phyloP scores from a whole-genome alignment of 2,113 vertebrate genomes.

The Hypocryptadius cinnamomeus region DNA sequence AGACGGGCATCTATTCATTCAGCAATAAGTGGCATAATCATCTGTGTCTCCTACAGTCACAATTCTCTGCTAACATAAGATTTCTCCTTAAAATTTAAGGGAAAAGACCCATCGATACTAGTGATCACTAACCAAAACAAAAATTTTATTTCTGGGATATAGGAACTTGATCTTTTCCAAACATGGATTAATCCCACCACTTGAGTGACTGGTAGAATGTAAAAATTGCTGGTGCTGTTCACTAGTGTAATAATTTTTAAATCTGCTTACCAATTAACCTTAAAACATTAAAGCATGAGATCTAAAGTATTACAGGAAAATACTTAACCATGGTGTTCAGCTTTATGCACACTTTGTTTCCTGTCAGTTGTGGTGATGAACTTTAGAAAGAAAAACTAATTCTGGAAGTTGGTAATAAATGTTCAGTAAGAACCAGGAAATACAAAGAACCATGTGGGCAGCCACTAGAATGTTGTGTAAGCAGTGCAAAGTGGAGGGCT shows the following conservation, averaged over 20 bases:
- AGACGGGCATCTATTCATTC: not conserved
- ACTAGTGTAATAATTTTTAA: not conserved
- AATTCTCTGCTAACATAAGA: not conserved
- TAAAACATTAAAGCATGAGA: constrained; percentile 32
- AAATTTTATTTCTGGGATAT: not conserved
- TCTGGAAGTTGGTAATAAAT: not conserved
- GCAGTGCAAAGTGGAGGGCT: not conserved
- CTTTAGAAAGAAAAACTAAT: constrained; percentile 28
- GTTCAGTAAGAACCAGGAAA: not conserved
- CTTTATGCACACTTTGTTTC: constrained; percentile 29
- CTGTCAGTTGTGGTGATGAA: constrained; percentile 10
- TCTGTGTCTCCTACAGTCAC: not conserved
- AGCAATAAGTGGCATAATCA: not conserved
- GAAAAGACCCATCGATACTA: not conserved
- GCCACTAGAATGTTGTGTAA: not conserved
- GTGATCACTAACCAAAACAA: not conserved
- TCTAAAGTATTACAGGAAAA: constrained; percentile 39
- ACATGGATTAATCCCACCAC: not conserved
- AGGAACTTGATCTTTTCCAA: not conserved
- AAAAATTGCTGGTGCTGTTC: not conserved
- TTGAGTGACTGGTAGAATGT: not conserved
- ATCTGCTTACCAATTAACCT: constrained; percentile 22
- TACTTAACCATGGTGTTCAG: not conserved
- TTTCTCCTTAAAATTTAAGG: not conserved
- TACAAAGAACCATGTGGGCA: not conserved